These are phyloP conservation scores for Rattus rattus DNA, from an alignment of 2,113 vertebrate genomes.

Conservation along the genomic window DNA sequence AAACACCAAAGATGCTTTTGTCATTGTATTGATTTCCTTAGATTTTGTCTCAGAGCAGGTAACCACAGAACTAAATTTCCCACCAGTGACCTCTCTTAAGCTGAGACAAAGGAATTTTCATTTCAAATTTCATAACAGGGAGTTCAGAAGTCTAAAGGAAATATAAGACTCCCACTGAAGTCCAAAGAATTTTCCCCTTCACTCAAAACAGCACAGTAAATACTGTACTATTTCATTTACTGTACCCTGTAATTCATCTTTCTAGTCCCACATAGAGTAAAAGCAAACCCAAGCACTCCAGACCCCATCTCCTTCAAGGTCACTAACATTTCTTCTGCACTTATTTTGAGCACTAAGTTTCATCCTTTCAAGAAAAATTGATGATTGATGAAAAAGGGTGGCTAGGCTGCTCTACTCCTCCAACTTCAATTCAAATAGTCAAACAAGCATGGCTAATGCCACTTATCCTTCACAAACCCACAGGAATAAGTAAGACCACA, in stretches of 20 bases:
- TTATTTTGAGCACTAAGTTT: neutral
- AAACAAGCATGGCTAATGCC: neutral
- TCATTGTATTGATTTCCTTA: neutral
- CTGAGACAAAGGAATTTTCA: conserved; percentile 48
- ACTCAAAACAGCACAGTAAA: neutral
- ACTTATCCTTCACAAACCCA: neutral
- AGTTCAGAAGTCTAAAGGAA: conserved; percentile 47
- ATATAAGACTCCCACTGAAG: conserved; percentile 34
- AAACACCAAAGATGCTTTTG: neutral
- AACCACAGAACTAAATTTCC: conserved; percentile 46
- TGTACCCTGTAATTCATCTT: neutral
- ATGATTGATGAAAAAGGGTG: neutral
- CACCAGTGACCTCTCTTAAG: conserved; percentile 31
- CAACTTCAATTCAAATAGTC: neutral
- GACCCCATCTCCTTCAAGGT: neutral
- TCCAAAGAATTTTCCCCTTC: neutral
- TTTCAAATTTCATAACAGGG: neutral
- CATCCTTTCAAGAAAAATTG: neutral
- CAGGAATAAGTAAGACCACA: neutral
- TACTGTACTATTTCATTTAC: neutral
- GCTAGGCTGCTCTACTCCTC: neutral
- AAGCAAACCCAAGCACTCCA: neutral
- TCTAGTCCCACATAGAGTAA: neutral
- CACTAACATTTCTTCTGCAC: neutral
- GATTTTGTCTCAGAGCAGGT: neutral